Evolutionary conservation across 2,113 vertebrate species (phyloP).

Genomic region (Ellobius talpinus): DNA sequence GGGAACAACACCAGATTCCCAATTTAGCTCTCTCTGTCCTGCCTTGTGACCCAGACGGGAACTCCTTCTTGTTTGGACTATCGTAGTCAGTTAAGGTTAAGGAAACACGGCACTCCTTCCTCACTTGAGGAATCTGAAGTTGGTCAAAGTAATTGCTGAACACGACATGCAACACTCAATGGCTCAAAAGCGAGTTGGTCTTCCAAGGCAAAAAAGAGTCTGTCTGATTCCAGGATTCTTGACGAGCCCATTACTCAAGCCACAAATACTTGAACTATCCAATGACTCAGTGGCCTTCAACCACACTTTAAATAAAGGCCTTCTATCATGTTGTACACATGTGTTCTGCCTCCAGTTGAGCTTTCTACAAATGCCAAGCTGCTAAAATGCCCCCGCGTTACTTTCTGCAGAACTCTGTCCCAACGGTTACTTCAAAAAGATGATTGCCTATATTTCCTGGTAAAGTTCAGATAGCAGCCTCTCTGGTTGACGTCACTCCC

Average conservation of each 20-base stretch:
- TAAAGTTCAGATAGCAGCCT: not conserved
- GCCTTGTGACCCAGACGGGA: slow-evolving; percentile 24
- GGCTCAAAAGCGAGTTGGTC: slow-evolving; percentile 41
- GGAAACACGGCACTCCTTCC: slow-evolving; percentile 54
- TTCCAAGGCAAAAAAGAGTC: slow-evolving; percentile 72
- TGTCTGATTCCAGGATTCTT: slow-evolving; percentile 74
- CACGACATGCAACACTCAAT: slow-evolving; percentile 57
- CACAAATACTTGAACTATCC: slow-evolving; percentile 85
- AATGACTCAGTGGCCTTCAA: slow-evolving; percentile 86
- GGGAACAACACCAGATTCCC: slow-evolving; percentile 18
- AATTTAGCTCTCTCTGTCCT: not conserved
- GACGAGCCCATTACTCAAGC: slow-evolving; percentile 81
- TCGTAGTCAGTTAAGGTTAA: slow-evolving; percentile 50
- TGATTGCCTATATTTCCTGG: not conserved
- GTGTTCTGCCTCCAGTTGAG: slow-evolving; percentile 69
- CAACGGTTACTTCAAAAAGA: not conserved
- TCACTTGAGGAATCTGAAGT: slow-evolving; percentile 10
- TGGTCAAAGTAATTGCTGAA: slow-evolving; percentile 55
- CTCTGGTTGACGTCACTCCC: not conserved
- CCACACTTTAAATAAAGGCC: slow-evolving; percentile 83
- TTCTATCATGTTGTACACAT: slow-evolving; percentile 79
- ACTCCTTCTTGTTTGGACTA: slow-evolving; percentile 50
- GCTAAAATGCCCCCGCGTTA: slow-evolving; percentile 33
- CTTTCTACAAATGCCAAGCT: slow-evolving; percentile 55
- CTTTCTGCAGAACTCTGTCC: not conserved